These are phyloP conservation scores for Nematopogon swammerdamellus DNA, from an alignment of 2,888 invertebrate species.

Conservation along the genomic window DNA sequence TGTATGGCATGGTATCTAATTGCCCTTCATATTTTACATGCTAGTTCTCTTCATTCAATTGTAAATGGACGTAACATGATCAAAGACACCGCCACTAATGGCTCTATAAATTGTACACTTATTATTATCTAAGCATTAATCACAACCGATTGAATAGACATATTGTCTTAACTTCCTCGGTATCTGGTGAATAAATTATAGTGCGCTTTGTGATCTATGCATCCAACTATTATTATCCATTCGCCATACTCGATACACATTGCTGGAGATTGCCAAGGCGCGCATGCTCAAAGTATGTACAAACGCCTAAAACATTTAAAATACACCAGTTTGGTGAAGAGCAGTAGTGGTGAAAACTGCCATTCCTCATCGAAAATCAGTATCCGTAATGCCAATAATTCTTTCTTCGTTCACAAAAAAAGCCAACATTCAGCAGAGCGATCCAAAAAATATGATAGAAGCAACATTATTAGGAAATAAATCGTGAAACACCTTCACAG, in stretches of 20 bases:
- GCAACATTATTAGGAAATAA: no score
- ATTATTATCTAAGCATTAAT: background rate
- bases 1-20: no score
- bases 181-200: background rate
- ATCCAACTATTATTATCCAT: background rate
- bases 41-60: background rate
- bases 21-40: no score
- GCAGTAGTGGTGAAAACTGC: no score
- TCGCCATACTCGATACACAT: background rate
- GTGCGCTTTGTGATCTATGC: background rate
- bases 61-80: background rate
- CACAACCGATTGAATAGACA: background rate
- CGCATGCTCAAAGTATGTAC: background rate
- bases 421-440: no score
- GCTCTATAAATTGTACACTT: background rate
- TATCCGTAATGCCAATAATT: no score
- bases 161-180: background rate
- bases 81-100: background rate
- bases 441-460: no score
- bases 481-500: no score
- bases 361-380: no score
- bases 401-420: no score
- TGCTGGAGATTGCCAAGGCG: background rate
- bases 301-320: no score
- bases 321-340: no score